Evolutionary conservation across 2,113 vertebrate species (phyloP).

Genomic region (Perca schrenkii): DNA sequence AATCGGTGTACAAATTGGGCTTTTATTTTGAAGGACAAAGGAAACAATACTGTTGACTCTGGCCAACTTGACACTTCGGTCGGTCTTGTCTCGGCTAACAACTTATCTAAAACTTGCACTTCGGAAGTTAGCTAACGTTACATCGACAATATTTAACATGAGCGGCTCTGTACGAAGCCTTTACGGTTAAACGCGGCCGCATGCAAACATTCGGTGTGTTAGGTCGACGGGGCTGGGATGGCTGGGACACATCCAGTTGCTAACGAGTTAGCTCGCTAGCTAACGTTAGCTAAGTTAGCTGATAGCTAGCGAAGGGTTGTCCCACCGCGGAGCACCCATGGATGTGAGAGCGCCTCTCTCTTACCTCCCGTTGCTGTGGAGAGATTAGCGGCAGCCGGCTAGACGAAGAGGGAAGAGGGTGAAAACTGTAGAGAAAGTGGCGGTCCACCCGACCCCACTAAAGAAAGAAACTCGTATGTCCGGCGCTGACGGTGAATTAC

Average conservation of each 20-base stretch:
- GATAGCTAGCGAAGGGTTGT: conserved; percentile 58
- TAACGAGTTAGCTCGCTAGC: conserved; percentile 54
- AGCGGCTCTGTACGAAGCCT: background rate
- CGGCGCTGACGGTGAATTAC: conserved; percentile 21
- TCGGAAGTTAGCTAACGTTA: background rate
- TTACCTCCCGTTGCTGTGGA: conserved; percentile 79
- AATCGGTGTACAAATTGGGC: accelerated
- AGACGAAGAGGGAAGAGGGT: conserved; percentile 27
- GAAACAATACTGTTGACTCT: background rate
- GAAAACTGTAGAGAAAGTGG: conserved; percentile 36
- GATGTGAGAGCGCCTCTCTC: conserved; percentile 46
- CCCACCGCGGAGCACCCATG: conserved; percentile 54
- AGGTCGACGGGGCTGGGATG: too few species aligned
- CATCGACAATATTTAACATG: background rate
- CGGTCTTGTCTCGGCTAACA: conserved; percentile 32
- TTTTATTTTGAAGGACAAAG: conserved; percentile 55
- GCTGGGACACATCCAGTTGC: background rate
- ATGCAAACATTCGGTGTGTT: background rate
- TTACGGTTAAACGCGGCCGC: background rate
- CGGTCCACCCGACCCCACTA: background rate
- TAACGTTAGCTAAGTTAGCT: conserved; percentile 60
- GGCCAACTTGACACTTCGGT: background rate
- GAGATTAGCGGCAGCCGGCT: conserved; percentile 70
- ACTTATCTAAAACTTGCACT: conserved; percentile 63
- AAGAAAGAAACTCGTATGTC: conserved; percentile 4